Conservation (phyloP, 2,797 vertebrate species). For the Glossophaga mutica region DNA sequence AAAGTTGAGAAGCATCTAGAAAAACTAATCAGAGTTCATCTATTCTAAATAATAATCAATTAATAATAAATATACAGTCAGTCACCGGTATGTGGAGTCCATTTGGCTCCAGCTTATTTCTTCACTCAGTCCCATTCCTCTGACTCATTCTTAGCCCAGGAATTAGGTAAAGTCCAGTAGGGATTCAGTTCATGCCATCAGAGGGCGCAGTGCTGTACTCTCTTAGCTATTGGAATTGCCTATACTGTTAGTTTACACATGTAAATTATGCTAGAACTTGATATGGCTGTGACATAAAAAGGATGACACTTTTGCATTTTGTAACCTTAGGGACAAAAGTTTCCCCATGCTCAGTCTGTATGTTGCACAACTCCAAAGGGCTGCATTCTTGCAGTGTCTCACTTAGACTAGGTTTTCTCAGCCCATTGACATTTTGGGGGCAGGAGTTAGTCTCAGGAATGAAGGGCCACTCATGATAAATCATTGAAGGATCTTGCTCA, state of each 20-base stretch:
- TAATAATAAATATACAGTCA: not conserved
- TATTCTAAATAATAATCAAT: not conserved
- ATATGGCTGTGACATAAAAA: not conserved
- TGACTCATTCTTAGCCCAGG: not conserved
- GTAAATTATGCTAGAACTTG: not conserved
- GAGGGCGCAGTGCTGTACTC: not conserved
- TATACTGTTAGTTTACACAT: not conserved
- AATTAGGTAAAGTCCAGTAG: not conserved
- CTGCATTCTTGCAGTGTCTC: too few relatives aligned
- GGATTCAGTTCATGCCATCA: not conserved
- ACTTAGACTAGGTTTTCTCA: not conserved
- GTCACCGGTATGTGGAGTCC: not conserved
- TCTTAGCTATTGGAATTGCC: not conserved
- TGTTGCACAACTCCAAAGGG: not conserved
- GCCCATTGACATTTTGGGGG: not conserved
- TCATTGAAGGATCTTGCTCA: not conserved
- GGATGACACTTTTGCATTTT: not conserved
- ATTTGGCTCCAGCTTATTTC: rapidly evolving
- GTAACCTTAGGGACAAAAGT: not conserved
- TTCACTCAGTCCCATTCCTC: not conserved
- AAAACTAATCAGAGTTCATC: not conserved
- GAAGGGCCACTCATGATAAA: not conserved
- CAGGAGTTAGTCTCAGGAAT: not conserved
- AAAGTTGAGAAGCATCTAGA: not conserved
- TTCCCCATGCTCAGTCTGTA: not conserved